These are phyloP conservation scores for Cerastis leucographa DNA, from an alignment of 2,888 invertebrate species.

Conservation along the genomic window DNA sequence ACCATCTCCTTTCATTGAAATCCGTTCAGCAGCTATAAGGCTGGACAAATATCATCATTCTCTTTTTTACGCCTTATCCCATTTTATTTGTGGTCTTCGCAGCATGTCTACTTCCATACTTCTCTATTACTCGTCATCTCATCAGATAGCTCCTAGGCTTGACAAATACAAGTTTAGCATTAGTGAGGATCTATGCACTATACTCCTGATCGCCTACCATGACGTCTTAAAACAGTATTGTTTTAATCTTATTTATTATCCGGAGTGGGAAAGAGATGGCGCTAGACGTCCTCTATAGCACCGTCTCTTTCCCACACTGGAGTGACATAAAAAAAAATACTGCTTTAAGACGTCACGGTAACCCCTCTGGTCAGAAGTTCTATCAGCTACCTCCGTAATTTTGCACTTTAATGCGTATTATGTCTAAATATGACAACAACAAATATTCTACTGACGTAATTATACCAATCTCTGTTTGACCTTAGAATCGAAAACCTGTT, in stretches of 20 bases:
- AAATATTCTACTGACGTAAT: slow-evolving; percentile 13
- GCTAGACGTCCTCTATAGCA: too few species aligned
- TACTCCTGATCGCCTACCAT: not conserved
- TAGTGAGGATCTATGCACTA: not conserved
- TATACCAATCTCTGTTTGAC: slow-evolving; percentile 18
- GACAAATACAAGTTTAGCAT: not conserved
- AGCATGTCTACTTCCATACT: too few species aligned
- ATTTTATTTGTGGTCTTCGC: too few species aligned
- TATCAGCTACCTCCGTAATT: not conserved
- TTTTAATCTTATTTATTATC: too few species aligned
- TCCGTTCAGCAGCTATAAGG: not conserved
- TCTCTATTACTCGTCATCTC: too few species aligned
- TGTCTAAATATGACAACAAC: not conserved
- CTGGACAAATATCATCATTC: not conserved
- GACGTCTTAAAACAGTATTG: too few species aligned
- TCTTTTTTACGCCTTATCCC: too few species aligned
- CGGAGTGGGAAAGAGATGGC: too few species aligned
- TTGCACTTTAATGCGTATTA: not conserved
- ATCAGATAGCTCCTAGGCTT: not conserved
- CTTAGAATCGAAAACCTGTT: slow-evolving; percentile 35
- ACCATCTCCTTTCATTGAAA: not conserved
- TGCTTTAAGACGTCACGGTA: too few species aligned
- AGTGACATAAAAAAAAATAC: too few species aligned
- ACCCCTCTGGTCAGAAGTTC: not conserved
- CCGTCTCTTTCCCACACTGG: too few species aligned